A percentile compares a stretch with the other conserved stretches of the same genome.
These are phyloP conservation scores for Rhyacophila evoluta DNA, from an alignment of 2,888 invertebrate species.

Conservation along the genomic window DNA sequence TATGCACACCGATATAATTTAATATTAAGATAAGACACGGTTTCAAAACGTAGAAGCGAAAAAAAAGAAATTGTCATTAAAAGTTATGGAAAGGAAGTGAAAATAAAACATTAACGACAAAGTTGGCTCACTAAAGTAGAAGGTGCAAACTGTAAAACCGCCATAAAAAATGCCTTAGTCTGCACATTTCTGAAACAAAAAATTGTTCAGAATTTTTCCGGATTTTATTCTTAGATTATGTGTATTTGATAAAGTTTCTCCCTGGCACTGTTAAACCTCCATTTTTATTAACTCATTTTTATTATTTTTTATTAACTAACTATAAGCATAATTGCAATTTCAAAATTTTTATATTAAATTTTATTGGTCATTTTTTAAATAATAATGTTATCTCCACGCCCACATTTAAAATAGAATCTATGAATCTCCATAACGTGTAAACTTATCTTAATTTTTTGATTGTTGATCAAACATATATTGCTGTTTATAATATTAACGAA, in stretches of 20 bases:
- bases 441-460: no score
- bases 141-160: slow-evolving; percentile 16
- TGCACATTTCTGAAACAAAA: slow-evolving; percentile 17
- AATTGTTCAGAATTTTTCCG: background rate
- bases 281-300: background rate
- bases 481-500: no score
- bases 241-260: background rate
- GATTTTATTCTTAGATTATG: background rate
- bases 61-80: slow-evolving; percentile 18
- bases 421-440: no score
- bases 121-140: background rate
- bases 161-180: background rate
- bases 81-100: slow-evolving; percentile 24
- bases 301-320: background rate
- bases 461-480: no score
- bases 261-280: no score
- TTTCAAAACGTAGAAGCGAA: background rate
- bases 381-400: no score
- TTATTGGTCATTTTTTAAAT: no score
- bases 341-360: no score
- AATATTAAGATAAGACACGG: background rate
- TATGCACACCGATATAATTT: no score
- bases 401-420: no score
- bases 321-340: no score
- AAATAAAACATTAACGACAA: slow-evolving; percentile 21